Percentiles rank a stretch among this genome's conserved stretches.
These are phyloP conservation scores for Tachina fera DNA, from an alignment of 2,888 invertebrate genomes.

Conservation along the genomic window DNA sequence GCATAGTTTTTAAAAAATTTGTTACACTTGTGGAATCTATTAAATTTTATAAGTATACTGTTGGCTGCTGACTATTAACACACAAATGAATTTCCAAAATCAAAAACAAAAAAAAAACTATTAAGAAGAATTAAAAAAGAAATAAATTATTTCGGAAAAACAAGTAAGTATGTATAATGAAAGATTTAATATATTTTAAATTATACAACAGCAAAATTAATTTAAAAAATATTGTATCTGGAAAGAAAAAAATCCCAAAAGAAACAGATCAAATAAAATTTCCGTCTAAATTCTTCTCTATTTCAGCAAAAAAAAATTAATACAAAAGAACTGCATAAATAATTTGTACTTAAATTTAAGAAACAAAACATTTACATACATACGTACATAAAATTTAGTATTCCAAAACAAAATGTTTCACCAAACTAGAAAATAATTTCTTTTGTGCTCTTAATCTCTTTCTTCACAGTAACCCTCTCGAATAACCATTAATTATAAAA, in stretches of 20 bases:
- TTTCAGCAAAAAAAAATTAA: no score
- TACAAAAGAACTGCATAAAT: no score
- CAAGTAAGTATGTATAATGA: background rate
- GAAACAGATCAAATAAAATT: no score
- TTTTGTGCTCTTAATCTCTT: conserved; percentile 2
- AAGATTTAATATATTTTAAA: background rate
- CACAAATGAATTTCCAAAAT: background rate
- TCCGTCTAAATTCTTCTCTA: no score
- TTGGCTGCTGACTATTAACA: background rate
- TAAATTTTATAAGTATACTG: conserved; percentile 31
- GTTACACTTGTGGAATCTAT: conserved; percentile 38
- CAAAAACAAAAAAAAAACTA: background rate
- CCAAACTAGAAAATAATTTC: background rate
- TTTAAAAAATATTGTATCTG: no score
- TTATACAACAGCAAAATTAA: background rate
- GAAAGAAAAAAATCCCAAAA: no score
- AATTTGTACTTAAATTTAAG: background rate
- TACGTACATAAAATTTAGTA: background rate
- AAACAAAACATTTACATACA: background rate
- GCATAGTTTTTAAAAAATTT: conserved; percentile 32
- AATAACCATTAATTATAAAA: conserved; percentile 39
- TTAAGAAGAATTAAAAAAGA: background rate
- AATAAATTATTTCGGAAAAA: background rate
- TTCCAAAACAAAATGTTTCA: background rate
- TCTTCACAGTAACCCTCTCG: background rate